A percentile compares a stretch with the other conserved stretches of the same genome.
Evolutionary conservation across 2,888 invertebrate genomes (phyloP).

Genomic region (Lypha dubia): DNA sequence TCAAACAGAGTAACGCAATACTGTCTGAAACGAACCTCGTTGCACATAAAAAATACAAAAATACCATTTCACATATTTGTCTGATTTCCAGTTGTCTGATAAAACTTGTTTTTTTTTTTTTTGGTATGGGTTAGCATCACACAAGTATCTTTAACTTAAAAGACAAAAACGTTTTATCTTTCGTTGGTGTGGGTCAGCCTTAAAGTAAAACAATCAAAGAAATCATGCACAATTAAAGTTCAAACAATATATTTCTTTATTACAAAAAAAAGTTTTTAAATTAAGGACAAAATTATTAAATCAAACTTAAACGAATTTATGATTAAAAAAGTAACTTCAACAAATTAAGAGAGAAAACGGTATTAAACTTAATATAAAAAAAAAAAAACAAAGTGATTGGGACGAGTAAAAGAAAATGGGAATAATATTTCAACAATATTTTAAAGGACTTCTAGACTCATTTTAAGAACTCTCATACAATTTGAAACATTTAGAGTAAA

Average conservation of each 20-base stretch:
- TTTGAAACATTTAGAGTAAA: not conserved
- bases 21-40: too few relatives aligned
- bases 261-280: conserved; percentile 35
- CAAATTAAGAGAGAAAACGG: conserved; percentile 25
- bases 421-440: conserved; percentile 8
- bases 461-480: conserved; percentile 29
- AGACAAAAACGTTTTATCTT: too few relatives aligned
- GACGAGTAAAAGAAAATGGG: not conserved
- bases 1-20: too few relatives aligned
- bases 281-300: conserved; percentile 23
- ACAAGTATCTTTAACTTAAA: too few relatives aligned
- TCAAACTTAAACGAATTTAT: conserved; percentile 60
- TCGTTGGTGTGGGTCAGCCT: too few relatives aligned
- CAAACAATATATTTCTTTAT: conserved; percentile 13
- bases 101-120: too few relatives aligned
- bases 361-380: conserved; percentile 58
- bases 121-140: too few relatives aligned
- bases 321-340: conserved; percentile 41
- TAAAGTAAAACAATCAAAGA: not conserved
- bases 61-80: too few relatives aligned
- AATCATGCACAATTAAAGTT: not conserved
- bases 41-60: too few relatives aligned
- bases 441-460: not conserved
- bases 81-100: too few relatives aligned
- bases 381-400: conserved; percentile 36